Base-by-base conservation (phyloP, 1,140 invertebrate genomes). In the Colletes latitarsis region DNA sequence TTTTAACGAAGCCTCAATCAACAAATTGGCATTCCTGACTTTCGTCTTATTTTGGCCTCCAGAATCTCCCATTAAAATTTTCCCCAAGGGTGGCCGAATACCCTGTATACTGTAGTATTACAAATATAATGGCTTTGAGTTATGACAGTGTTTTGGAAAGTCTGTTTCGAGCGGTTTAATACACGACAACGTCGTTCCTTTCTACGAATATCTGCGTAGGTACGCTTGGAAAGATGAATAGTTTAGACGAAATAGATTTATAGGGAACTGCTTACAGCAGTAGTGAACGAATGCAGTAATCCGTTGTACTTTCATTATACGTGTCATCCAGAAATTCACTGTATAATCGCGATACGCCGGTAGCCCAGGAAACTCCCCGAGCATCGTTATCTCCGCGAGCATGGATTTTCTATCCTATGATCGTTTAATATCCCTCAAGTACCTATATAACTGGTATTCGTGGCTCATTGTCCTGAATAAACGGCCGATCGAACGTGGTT, bases 381-480 rank as follows among this genome's bases (percentile, higher is more conserved):
- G 75, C 64, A 69, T 60, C 17, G 55, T 76, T 76, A 76, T 68
- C 52, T 41, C 43, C 64, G 43, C 58, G 17, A 74, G 55, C 64
- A 46, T 77, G 75, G 55, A 77, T 69, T 77, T 77, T 77, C 75
- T 60, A 77, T 69, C 55, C 55, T 69, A 55, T 60, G 55, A 69
- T 60, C 64, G 66, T 52, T 77, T 77, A 77, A 77, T 78, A 64
- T 78, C 69, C 57, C 69, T 80, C 43, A 74, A 67, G 52, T 63
- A 46, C 39, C 71, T 21, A 19, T 14, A 64, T 74, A 80, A 80
- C 77, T 49, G 53, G 21, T 30, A 74, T 46, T 73, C 58, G 62
- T 63, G 62, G 70, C 68, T 78, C 55, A 67, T 80, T 73, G 60
- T 74, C 52, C 77, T 30, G 49, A 70, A 70, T 73, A 80, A 80